phyloP scores from a whole-genome alignment of 2,888 invertebrate genomes.

The Drosophila hamatofila region DNA sequence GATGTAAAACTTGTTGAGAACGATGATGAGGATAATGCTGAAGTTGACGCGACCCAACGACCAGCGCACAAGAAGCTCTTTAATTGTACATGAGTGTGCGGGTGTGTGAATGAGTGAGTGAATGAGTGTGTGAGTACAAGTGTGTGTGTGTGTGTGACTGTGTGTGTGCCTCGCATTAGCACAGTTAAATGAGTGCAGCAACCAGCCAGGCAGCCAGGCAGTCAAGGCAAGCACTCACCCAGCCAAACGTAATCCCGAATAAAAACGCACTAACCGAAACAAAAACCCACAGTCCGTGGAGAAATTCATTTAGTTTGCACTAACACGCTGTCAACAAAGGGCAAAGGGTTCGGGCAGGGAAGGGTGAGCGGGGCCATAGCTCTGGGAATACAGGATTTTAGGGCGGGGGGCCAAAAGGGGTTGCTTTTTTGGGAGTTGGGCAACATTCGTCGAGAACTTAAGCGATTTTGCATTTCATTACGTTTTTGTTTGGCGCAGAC shows the following conservation, averaged over 20 bases:
- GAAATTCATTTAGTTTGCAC: conserved; percentile 84
- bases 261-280: conserved; percentile 58
- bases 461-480: conserved; percentile 81
- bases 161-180: conserved; percentile 53
- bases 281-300: conserved; percentile 74
- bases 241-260: conserved; percentile 54
- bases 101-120: conserved; percentile 16
- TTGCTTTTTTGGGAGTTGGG: conserved; percentile 23
- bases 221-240: conserved; percentile 27
- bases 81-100: conserved; percentile 29
- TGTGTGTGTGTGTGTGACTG: conserved; percentile 22
- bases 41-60: conserved; percentile 50
- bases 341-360: conserved; percentile 4
- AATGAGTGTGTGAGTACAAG: no score
- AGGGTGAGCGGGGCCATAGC: conserved; percentile 1
- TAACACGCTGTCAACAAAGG: conserved; percentile 80
- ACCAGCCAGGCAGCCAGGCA: conserved; percentile 11
- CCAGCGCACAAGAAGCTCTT: conserved; percentile 25
- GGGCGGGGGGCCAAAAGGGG: background rate
- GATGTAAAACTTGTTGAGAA: conserved; percentile 54
- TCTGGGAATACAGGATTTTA: conserved; percentile 14
- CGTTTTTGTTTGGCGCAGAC: conserved; percentile 57
- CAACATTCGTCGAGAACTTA: conserved; percentile 63
- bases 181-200: conserved; percentile 64
- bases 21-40: conserved; percentile 41